phyloP scores from a whole-genome alignment of 2,797 vertebrate genomes.

The Bryconaethiops microstoma region DNA sequence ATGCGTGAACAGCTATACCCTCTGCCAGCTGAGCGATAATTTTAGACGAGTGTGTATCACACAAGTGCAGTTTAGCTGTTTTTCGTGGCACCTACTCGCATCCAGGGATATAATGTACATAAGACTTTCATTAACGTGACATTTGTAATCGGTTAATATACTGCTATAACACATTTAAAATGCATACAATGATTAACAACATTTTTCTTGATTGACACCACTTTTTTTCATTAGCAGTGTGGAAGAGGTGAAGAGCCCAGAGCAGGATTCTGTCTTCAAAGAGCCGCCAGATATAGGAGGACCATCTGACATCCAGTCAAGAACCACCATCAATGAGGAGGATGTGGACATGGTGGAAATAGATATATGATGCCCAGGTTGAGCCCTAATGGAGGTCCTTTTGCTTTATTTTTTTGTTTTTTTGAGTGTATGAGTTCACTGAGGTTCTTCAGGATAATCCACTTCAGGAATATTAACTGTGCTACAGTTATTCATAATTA shows the following conservation, averaged over 20 bases:
- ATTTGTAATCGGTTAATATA: not conserved
- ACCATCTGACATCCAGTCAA: conserved; percentile 34
- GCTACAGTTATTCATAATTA: not conserved
- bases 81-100: not conserved
- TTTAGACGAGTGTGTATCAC: too few relatives aligned
- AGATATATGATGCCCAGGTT: conserved; percentile 33
- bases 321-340: conserved; percentile 51
- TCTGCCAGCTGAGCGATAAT: too few relatives aligned
- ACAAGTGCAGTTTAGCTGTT: too few relatives aligned
- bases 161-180: not conserved
- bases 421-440: not conserved
- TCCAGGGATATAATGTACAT: not conserved
- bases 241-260: conserved; percentile 56
- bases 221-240: conserved; percentile 54
- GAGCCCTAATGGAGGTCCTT: not conserved
- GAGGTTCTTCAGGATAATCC: not conserved
- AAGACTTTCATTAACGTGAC: not conserved
- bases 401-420: not conserved
- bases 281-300: conserved; percentile 49
- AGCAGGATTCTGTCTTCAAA: conserved; percentile 42
- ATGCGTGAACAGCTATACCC: too few relatives aligned
- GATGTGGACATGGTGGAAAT: conserved; percentile 72
- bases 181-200: not conserved
- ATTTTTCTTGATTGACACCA: not conserved
- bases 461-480: conserved; percentile 4